Evolutionary conservation across 1,140 invertebrate genomes (phyloP).

Genomic region (Odontomachus brunneus): DNA sequence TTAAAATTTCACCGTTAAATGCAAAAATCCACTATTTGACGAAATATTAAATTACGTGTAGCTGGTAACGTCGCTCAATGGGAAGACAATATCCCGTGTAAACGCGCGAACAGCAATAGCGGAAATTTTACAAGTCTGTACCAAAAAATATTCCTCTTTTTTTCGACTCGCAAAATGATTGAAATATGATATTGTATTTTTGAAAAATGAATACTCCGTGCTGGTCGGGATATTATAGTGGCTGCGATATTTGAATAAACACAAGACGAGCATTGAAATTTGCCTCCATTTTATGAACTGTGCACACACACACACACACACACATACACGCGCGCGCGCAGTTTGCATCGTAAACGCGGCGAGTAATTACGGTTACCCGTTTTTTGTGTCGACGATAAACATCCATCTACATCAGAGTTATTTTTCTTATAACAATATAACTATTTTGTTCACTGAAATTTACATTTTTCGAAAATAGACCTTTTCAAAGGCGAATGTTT

Average conservation of each 20-base stretch:
- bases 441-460: not conserved
- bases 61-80: not conserved
- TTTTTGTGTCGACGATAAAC: slow-evolving; percentile 29
- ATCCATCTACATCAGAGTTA: not conserved
- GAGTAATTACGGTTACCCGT: slow-evolving; percentile 1
- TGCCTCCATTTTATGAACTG: not conserved
- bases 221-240: not conserved
- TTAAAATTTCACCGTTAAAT: not conserved
- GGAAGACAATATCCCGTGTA: not conserved
- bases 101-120: not conserved
- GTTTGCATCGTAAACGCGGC: slow-evolving; percentile 5
- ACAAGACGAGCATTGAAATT: slow-evolving; percentile 2
- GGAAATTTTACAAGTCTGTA: not conserved
- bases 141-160: not conserved
- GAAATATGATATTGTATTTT: slow-evolving; percentile 29
- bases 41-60: not conserved
- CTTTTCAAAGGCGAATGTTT: no score
- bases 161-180: not conserved
- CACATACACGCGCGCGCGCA: no score
- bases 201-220: not conserved
- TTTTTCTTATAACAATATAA: not conserved
- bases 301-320: not conserved
- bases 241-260: slow-evolving; percentile 19
- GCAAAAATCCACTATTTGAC: not conserved
- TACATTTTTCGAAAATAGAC: not conserved